Base-by-base conservation (phyloP, 2,888 invertebrate genomes). In the Dolichopus griseipennis region DNA sequence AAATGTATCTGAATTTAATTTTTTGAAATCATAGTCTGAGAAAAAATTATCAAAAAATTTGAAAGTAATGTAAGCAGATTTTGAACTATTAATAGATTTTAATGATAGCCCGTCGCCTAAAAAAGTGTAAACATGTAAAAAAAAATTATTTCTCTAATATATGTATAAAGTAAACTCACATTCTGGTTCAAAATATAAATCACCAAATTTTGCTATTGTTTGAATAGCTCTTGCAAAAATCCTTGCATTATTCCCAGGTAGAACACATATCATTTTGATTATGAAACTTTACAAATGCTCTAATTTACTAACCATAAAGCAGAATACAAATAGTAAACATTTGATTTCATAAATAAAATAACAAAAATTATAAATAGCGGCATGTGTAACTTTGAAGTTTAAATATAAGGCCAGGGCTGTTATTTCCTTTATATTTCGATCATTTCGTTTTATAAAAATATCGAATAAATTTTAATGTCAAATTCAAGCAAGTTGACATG, bases 161-260 rank as follows among this genome's bases (percentile, higher is more conserved):
- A 21, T 22, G 1, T n/a, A 62, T 10, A 21, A 20, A 20, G 61
- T 12, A 21, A 22, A 12, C 21, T 62, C 22, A 22, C 22, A 20
- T 62, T 62, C 22, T 20, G 22, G 62, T 79, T 93, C 92, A 43
- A 95, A 82, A 75, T 89, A 93, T 67, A 95, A 82, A 76, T 95
- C 94, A 78, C 95, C 95, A 78, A 95, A 90, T 82, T 90, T 90
- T 34, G 92, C 87, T 72, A 95, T 83, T 12, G 93, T 89, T 75
- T 93, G 92, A 69, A 95, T 86, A 7, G 92, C 91, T 81, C 89
- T 88, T 67, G 90, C 92, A 82, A 95, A 84, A 78, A 93, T 94
- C 93, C 22, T 62, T 62, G 62, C 62, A 62, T 62, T 62, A 22
- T 21, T 21, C 12, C 62, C 62, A 10, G 62, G 62, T 22, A 62